A percentile compares a stretch with the other conserved stretches of the same genome.
These are phyloP conservation scores for Otolemur garnettii DNA, from an alignment of 2,113 vertebrate genomes.

Conservation along the genomic window DNA sequence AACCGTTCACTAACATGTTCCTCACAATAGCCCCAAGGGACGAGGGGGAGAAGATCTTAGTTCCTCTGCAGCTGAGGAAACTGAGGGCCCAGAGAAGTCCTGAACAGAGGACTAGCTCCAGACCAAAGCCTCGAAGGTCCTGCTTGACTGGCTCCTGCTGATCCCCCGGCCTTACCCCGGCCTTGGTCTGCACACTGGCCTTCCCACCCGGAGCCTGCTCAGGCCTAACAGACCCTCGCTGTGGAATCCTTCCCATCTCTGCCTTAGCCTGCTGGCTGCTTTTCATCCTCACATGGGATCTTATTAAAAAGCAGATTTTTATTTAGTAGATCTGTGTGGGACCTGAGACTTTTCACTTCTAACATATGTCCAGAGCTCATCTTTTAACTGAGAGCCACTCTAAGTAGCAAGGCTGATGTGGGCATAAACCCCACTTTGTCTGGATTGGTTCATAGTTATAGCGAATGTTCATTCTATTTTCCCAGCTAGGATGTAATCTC, in stretches of 20 bases:
- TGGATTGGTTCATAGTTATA: not conserved
- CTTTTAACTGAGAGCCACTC: not conserved
- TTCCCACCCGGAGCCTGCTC: not conserved
- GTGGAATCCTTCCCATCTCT: rapidly evolving
- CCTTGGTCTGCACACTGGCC: not conserved
- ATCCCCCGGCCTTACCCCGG: not conserved
- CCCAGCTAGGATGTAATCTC: not conserved
- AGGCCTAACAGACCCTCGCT: too few relatives aligned
- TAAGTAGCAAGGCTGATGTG: not conserved
- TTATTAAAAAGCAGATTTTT: not conserved
- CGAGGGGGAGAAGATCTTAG: not conserved
- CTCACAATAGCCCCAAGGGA: not conserved
- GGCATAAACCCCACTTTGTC: not conserved
- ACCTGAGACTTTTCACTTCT: not conserved
- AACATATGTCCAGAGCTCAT: too few relatives aligned
- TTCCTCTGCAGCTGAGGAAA: not conserved
- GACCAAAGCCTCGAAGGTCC: not conserved
- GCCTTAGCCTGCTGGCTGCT: not conserved
- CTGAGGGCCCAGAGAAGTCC: not conserved
- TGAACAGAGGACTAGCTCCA: too few relatives aligned
- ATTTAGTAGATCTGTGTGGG: not conserved
- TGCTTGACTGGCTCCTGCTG: too few relatives aligned
- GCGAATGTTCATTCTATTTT: not conserved
- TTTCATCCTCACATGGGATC: not conserved
- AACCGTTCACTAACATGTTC: not conserved